Base-by-base conservation (phyloP, 2,888 invertebrate species). In the Polyommatus iphigenia region DNA sequence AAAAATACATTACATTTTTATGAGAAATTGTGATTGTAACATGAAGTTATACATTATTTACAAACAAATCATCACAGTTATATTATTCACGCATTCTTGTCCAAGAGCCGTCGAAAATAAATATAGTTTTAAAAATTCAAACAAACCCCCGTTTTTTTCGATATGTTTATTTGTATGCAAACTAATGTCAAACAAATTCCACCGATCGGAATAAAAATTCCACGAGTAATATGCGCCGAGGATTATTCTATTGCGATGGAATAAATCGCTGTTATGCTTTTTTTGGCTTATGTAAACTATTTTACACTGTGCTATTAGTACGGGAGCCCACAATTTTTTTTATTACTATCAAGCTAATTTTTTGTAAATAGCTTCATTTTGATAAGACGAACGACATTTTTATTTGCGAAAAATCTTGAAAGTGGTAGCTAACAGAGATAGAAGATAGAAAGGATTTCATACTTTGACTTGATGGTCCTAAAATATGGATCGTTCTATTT, bases 1-100 rank as follows among this genome's bases (percentile, higher is more conserved):
- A n/a, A 59, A 59, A 59, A 59, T 59, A 59, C 59, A 59, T 59
- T 20, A 59, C n/a, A 59, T n/a, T 59, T 59, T 59, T 8, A 59
- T 59, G n/a, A 59, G 8, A 59, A 59, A 59, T 46, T 59, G 59
- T 59, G 59, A 59, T 59, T 20, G 59, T 59, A 59, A 59, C 59
- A 59, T 20, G 8, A 7, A 54, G 20, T 2, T 18, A 20, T 59
- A 59, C 3, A 59, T 59, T 20, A 59, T 59, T 59, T 59, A 59
- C 8, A 59, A 59, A 20, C 59, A 8, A n/a, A 59, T 59, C 59
- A 59, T n/a, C 59, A 5, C n/a, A 20, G 59, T 8, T n/a, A 7
- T 20, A 59, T 59, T 59, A 46, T 46, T 46, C 10, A 46, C 46
- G 10, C 59, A 20, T 59, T 59, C 15, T 20, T n/a, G 8, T 20